Percentiles rank a stretch among this genome's conserved stretches.
Conservation (phyloP, 2,113 vertebrate genomes). For the Trinectes maculatus region DNA sequence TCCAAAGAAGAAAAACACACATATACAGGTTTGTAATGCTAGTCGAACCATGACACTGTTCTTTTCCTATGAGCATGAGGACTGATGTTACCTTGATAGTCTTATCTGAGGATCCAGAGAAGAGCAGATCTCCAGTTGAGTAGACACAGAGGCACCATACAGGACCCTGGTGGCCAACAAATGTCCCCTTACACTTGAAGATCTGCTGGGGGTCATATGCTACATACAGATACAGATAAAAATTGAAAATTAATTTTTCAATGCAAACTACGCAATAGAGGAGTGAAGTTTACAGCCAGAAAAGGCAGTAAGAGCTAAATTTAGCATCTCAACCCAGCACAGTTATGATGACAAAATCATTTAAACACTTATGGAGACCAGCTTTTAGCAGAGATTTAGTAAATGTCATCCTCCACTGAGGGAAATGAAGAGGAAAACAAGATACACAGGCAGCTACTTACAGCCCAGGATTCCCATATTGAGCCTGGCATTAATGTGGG, state of each 20-base stretch:
- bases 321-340: no score
- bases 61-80: background rate
- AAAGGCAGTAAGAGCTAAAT: conserved; percentile 1
- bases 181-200: conserved; percentile 99
- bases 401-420: background rate
- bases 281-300: background rate
- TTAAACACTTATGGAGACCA: background rate
- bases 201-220: conserved; percentile 99
- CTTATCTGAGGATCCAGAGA: conserved; percentile 98
- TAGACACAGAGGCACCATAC: conserved; percentile 99
- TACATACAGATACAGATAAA: conserved; percentile 61
- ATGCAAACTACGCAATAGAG: background rate
- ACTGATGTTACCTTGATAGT: conserved; percentile 91
- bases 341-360: background rate
- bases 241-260: background rate
- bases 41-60: no score
- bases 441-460: conserved; percentile 79
- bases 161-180: conserved; percentile 97
- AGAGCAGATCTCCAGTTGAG: conserved; percentile 97
- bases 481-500: conserved; percentile 96
- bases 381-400: background rate
- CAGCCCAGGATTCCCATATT: conserved; percentile 99
- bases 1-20: background rate
- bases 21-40: background rate
- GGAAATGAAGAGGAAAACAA: background rate